A percentile compares a stretch with the other conserved stretches of the same genome.
Conservation (phyloP, 2,888 invertebrate species). For the Tenthredo scrophulariae region DNA sequence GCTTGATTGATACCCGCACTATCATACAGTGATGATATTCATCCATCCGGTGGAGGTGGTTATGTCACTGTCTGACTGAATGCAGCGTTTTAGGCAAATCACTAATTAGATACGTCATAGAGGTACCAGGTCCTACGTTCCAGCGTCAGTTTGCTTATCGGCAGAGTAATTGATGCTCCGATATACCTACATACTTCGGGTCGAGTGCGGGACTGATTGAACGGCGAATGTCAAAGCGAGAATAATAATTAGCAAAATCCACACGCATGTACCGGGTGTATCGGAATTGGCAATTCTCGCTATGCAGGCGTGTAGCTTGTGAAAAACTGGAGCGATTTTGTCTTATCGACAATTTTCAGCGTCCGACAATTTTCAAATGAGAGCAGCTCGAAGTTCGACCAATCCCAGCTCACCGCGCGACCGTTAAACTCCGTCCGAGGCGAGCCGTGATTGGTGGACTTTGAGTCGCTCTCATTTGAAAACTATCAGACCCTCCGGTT, state of each 20-base stretch:
- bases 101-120: conserved; percentile 24
- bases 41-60: neutral
- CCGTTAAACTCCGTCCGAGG: neutral
- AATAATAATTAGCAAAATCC: conserved; percentile 33
- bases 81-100: neutral
- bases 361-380: neutral
- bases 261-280: neutral
- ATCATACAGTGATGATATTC: neutral
- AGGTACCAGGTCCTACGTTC: neutral
- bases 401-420: neutral
- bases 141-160: conserved; percentile 33
- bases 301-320: neutral
- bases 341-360: neutral
- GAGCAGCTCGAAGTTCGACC: neutral
- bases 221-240: conserved; percentile 27
- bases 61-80: conserved; percentile 5
- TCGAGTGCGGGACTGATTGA: conserved; percentile 25
- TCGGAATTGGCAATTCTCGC: neutral
- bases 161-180: conserved; percentile 12
- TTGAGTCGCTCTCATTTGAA: conserved; percentile 3
- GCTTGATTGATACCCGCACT: too few relatives aligned
- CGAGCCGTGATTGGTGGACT: conserved; percentile 26
- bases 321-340: conserved; percentile 1
- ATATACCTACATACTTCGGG: conserved; percentile 8
- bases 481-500: conserved; percentile 25